Evolutionary conservation across 2,113 vertebrate genomes (phyloP), one percentile per base, ranked within the genome.

Genomic region (Candoia aspera): DNA sequence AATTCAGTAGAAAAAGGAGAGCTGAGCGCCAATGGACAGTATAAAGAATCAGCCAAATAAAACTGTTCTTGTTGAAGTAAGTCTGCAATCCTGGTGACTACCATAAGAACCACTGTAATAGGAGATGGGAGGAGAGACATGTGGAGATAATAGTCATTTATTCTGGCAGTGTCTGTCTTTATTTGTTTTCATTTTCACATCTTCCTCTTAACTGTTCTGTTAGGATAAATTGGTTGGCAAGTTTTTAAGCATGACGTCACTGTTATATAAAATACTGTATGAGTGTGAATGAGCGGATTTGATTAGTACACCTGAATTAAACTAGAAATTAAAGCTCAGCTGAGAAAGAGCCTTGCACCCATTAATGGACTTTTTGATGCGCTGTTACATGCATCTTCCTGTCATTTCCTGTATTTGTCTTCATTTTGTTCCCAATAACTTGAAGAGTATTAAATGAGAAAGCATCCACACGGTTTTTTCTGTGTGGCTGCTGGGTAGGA

Each of bases 141-240:
- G 29, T 91, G 91, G 90, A 92, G 54, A 93, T 59, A 95, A 37
- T 54, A 91, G 89, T 86, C 91, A 73, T 95, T 88, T 79, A 46
- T 83, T 92, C 57, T 83, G 4, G 33, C 54, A 2, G 0, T 88
- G 91, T 54, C 42, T 33, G 93, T 93, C 89, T 94, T 91, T 95
- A 57, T 95, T 95, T 97, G 95, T 95, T 97, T 96, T 60, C 91
- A 0, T 94, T 95, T 93, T 95, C 90, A 92, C 92, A 91, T 95
- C 87, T 83, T 94, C 60, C 91, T 95, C 68, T 92, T 93, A 93
- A 90, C 73, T 95, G 9, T 0, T 73, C 87, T 0, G 0, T 87
- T 94, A 9, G 0, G 0, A 0, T 93, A 93, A 93, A 15, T 10
- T 68, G 62, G 73, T 93, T 94, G 95, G 94, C 96, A 93, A 93